phyloP scores from a whole-genome alignment of 2,797 vertebrate genomes.

The Acipenser ruthenus region DNA sequence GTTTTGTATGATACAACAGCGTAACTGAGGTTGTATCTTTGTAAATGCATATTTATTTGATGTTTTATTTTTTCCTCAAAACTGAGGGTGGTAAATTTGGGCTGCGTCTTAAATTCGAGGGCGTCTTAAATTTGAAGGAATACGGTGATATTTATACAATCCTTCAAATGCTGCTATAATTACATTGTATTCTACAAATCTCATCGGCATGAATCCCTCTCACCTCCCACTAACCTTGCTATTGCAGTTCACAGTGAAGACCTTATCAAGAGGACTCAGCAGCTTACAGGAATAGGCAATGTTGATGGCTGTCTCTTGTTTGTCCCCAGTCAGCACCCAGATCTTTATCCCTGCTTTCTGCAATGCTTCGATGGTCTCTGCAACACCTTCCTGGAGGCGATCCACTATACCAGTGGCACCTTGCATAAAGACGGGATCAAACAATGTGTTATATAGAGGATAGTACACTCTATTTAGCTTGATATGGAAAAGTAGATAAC shows the following conservation, averaged over 20 bases:
- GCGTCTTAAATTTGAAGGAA: too few relatives aligned
- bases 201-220: background rate
- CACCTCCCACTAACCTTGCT: constrained; percentile 57
- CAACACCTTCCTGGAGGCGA: constrained; percentile 85
- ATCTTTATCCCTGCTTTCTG: constrained; percentile 81
- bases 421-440: constrained; percentile 26
- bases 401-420: constrained; percentile 90
- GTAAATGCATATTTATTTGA: too few relatives aligned
- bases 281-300: constrained; percentile 83
- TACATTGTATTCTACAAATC: too few relatives aligned
- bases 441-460: too few relatives aligned
- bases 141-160: background rate
- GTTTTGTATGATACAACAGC: too few relatives aligned
- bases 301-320: constrained; percentile 89
- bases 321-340: constrained; percentile 95
- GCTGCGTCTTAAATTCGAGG: too few relatives aligned
- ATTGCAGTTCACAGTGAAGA: constrained; percentile 67
- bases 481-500: too few relatives aligned
- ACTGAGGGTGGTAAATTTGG: too few relatives aligned
- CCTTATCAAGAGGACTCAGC: constrained; percentile 60
- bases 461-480: too few relatives aligned
- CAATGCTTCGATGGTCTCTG: constrained; percentile 81
- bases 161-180: constrained; percentile 1
- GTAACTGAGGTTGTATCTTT: too few relatives aligned
- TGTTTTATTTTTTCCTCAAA: too few relatives aligned